These are phyloP conservation scores for Hystrix brachyura DNA, from an alignment of 2,113 vertebrate species.

Conservation along the genomic window DNA sequence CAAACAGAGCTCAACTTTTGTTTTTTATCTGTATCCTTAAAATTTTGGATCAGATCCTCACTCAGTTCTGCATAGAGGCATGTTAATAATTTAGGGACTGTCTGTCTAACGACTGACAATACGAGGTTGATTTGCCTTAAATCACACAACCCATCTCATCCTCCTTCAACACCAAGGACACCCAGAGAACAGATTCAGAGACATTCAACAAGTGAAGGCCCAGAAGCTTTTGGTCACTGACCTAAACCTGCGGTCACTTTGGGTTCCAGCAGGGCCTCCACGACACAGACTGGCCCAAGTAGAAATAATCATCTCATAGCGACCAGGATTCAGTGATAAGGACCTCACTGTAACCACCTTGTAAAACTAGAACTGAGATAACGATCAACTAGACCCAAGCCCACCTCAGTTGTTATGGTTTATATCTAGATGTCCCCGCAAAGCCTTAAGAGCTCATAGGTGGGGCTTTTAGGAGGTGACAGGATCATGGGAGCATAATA, in stretches of 20 bases:
- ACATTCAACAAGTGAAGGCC: neutral
- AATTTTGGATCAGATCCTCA: neutral
- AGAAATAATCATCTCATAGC: neutral
- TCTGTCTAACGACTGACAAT: neutral
- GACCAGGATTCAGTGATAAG: neutral
- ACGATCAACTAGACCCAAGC: neutral
- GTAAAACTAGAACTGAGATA: neutral
- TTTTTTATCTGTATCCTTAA: neutral
- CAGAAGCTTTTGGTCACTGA: neutral
- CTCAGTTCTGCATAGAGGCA: neutral
- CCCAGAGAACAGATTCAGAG: neutral
- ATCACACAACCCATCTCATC: neutral
- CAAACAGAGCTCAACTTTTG: neutral
- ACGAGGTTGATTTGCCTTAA: neutral
- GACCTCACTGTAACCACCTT: neutral
- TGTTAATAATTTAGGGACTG: neutral
- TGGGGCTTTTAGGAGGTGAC: neutral
- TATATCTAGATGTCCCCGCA: neutral
- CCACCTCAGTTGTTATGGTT: neutral
- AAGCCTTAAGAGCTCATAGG: neutral
- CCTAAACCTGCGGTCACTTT: neutral
- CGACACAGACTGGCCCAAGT: neutral
- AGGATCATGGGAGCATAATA: neutral
- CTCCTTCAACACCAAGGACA: neutral
- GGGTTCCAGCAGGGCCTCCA: neutral